These are phyloP conservation scores for Acanthurus lineatus DNA, from an alignment of 2,797 vertebrate species.

Conservation along the genomic window DNA sequence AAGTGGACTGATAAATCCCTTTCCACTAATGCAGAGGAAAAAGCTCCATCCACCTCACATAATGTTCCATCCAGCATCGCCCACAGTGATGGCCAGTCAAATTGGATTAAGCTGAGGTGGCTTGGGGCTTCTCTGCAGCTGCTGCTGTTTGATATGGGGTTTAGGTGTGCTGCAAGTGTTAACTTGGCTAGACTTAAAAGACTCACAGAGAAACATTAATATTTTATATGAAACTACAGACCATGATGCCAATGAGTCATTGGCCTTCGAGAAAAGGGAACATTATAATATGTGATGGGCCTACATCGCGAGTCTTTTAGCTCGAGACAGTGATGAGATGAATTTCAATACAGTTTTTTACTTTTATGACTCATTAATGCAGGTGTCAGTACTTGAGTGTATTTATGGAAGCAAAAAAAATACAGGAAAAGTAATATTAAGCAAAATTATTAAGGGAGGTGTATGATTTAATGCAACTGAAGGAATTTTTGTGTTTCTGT, in stretches of 20 bases:
- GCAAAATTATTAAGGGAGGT: neutral
- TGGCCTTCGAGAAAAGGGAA: slow-evolving; percentile 67
- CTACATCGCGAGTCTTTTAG: slow-evolving; percentile 31
- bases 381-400: slow-evolving; percentile 2
- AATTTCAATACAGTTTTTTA: slow-evolving; percentile 34
- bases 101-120: slow-evolving; percentile 88
- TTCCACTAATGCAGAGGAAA: slow-evolving; percentile 81
- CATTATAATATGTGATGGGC: slow-evolving; percentile 47
- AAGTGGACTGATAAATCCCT: slow-evolving; percentile 79
- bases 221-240: slow-evolving; percentile 75
- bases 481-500: neutral
- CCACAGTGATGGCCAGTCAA: slow-evolving; percentile 88
- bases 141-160: slow-evolving; percentile 87
- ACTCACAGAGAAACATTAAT: slow-evolving; percentile 77
- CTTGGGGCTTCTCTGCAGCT: slow-evolving; percentile 86
- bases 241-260: slow-evolving; percentile 68
- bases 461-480: neutral
- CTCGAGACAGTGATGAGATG: slow-evolving; percentile 26
- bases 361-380: slow-evolving; percentile 32
- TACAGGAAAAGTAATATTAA: neutral
- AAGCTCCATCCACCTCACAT: slow-evolving; percentile 83
- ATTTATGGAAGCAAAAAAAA: slow-evolving; percentile 4
- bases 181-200: slow-evolving; percentile 85
- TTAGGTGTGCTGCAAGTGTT: slow-evolving; percentile 87
- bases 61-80: slow-evolving; percentile 84